A percentile compares a stretch with the other conserved stretches of the same genome.
These are phyloP conservation scores for Peribatodes rhomboidaria DNA, from an alignment of 2,888 invertebrate genomes.

Conservation along the genomic window DNA sequence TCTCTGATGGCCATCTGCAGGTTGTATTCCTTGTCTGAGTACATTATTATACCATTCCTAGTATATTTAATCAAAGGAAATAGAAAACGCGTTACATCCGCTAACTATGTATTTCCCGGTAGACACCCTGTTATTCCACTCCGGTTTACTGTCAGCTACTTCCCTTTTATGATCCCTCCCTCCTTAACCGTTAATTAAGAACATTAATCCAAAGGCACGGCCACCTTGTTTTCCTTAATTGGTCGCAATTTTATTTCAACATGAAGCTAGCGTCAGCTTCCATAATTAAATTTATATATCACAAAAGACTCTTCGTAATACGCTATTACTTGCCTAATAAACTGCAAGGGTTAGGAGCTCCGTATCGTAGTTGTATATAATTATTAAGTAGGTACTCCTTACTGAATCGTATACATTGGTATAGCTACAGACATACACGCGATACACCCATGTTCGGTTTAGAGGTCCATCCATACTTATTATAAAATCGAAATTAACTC, in stretches of 20 bases:
- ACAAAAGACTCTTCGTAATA: slow-evolving; percentile 23
- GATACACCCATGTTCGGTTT: too few species aligned
- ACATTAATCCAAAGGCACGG: slow-evolving; percentile 82
- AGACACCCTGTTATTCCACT: slow-evolving; percentile 43
- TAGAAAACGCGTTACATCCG: slow-evolving; percentile 8
- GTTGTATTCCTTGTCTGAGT: too few species aligned
- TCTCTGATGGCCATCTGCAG: too few species aligned
- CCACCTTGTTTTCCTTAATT: slow-evolving; percentile 83
- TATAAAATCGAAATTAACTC: too few species aligned
- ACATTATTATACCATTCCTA: neutral
- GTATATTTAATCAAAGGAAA: neutral
- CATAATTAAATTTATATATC: slow-evolving; percentile 71
- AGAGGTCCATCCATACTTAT: too few species aligned
- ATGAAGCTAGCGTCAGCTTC: slow-evolving; percentile 68
- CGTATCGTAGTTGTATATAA: too few species aligned
- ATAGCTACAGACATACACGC: too few species aligned
- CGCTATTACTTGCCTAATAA: too few species aligned
- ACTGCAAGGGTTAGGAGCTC: too few species aligned
- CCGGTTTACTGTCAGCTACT: slow-evolving; percentile 61
- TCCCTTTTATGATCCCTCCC: slow-evolving; percentile 71
- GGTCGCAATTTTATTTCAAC: slow-evolving; percentile 80
- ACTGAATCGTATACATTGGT: too few species aligned
- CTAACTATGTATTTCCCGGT: neutral
- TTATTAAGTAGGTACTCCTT: too few species aligned
- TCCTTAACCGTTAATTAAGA: slow-evolving; percentile 81